phyloP scores from a whole-genome alignment of 2,797 vertebrate genomes.

The Danio albolineatus region DNA sequence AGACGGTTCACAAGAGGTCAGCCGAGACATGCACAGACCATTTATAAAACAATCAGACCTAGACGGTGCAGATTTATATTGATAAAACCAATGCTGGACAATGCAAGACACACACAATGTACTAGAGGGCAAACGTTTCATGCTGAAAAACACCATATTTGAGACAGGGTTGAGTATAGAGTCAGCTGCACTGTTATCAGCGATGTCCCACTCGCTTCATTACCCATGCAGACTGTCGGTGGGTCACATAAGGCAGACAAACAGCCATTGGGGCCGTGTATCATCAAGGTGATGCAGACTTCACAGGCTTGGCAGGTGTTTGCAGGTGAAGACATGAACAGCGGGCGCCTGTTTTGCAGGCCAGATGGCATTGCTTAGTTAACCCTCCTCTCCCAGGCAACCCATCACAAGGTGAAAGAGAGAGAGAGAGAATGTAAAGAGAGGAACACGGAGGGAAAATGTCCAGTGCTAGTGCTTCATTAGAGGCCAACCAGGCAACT shows the following conservation, averaged over 20 bases:
- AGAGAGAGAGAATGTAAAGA: background rate
- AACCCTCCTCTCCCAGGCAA: constrained; percentile 46
- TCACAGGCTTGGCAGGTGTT: constrained; percentile 43
- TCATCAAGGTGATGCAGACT: constrained; percentile 39
- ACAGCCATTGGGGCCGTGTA: constrained; percentile 25
- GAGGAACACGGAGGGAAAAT: background rate
- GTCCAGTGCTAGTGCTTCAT: constrained; percentile 32
- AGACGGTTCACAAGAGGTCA: constrained; percentile 22
- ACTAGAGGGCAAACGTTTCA: background rate
- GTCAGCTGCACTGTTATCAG: constrained; percentile 2
- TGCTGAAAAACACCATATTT: background rate
- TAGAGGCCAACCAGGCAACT: constrained; percentile 23
- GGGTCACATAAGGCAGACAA: constrained; percentile 8
- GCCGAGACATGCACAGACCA: constrained; percentile 23
- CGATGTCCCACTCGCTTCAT: background rate
- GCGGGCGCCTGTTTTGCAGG: constrained; percentile 38
- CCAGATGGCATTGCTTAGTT: constrained; percentile 47
- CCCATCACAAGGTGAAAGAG: constrained; percentile 28
- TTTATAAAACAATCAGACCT: constrained; percentile 28
- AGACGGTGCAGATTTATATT: background rate
- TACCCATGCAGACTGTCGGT: constrained; percentile 5
- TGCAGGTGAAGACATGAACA: constrained; percentile 51
- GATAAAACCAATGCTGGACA: constrained; percentile 1
- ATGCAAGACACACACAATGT: constrained; percentile 4
- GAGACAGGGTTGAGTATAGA: background rate